Evolutionary conservation across 2,888 invertebrate species (phyloP).

Genomic region (Glyphotaelius pellucidus): DNA sequence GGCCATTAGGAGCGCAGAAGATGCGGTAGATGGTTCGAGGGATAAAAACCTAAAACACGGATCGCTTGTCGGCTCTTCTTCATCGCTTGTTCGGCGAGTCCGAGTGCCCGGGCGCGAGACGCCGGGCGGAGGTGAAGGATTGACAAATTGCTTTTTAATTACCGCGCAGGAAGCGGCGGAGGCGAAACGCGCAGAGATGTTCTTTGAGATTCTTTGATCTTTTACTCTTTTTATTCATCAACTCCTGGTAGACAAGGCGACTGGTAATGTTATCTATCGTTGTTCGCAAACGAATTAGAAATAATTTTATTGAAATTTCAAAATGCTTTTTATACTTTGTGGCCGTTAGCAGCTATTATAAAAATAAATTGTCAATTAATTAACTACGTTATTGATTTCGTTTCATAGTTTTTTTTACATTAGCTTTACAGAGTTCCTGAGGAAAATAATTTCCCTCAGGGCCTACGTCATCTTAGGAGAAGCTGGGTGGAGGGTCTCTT

Average conservation of each 20-base stretch:
- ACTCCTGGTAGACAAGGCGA: slow-evolving; percentile 26
- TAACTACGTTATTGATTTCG: no score
- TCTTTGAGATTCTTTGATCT: not conserved
- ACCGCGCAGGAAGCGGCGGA: slow-evolving; percentile 34
- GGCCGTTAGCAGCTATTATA: no score
- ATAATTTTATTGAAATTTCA: no score
- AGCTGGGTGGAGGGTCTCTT: no score
- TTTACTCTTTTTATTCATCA: slow-evolving; percentile 34
- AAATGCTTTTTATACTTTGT: no score
- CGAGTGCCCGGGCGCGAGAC: slow-evolving; percentile 33
- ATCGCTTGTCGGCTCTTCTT: slow-evolving; percentile 34
- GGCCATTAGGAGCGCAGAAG: slow-evolving; percentile 37
- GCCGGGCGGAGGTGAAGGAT: slow-evolving; percentile 31
- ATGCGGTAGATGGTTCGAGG: slow-evolving; percentile 18
- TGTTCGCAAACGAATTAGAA: not conserved
- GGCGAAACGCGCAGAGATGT: slow-evolving; percentile 13
- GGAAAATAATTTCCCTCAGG: no score
- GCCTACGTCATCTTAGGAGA: no score
- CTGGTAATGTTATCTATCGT: slow-evolving; percentile 23
- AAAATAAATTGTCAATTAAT: no score
- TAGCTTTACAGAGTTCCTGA: no score
- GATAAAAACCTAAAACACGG: slow-evolving; percentile 19
- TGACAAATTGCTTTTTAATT: slow-evolving; percentile 49
- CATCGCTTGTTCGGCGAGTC: slow-evolving; percentile 27
- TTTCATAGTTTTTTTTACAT: no score